Evolutionary conservation across 1,140 invertebrate genomes (phyloP).

Genomic region (Chironomus tepperi): DNA sequence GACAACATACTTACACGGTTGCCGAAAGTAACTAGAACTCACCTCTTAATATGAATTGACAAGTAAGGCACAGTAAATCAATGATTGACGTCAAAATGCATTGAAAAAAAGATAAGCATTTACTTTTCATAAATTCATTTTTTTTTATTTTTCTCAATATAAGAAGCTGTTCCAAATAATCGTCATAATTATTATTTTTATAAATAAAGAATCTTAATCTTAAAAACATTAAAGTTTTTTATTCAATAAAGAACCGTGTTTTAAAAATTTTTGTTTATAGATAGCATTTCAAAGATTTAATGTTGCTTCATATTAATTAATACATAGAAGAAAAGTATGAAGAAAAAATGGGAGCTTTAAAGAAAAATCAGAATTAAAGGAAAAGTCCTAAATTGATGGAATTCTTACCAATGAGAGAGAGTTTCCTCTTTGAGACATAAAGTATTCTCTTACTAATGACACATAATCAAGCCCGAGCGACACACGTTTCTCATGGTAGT

Average conservation of each 20-base stretch:
- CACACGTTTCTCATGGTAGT: too few relatives aligned
- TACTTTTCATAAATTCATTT: neutral
- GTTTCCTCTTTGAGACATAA: neutral
- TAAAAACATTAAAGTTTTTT: neutral
- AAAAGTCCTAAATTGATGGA: neutral
- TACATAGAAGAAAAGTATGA: neutral
- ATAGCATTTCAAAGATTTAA: neutral
- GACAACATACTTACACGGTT: too few relatives aligned
- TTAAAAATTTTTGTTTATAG: neutral
- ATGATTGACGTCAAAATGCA: too few relatives aligned
- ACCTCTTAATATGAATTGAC: too few relatives aligned
- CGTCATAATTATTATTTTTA: neutral
- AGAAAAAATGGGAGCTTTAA: neutral
- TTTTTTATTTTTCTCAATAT: neutral
- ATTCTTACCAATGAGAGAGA: neutral
- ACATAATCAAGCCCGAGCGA: too few relatives aligned
- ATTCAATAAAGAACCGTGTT: neutral
- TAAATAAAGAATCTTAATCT: slow-evolving; percentile 19
- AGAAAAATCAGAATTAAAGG: neutral
- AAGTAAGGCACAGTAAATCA: too few relatives aligned
- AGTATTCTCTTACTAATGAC: neutral
- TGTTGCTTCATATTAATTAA: neutral
- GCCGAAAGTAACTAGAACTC: too few relatives aligned
- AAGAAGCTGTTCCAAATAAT: slow-evolving; percentile 20
- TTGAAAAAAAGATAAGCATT: too few relatives aligned